Evolutionary conservation across 2,113 vertebrate genomes (phyloP).

Genomic region (Zingel zingel): DNA sequence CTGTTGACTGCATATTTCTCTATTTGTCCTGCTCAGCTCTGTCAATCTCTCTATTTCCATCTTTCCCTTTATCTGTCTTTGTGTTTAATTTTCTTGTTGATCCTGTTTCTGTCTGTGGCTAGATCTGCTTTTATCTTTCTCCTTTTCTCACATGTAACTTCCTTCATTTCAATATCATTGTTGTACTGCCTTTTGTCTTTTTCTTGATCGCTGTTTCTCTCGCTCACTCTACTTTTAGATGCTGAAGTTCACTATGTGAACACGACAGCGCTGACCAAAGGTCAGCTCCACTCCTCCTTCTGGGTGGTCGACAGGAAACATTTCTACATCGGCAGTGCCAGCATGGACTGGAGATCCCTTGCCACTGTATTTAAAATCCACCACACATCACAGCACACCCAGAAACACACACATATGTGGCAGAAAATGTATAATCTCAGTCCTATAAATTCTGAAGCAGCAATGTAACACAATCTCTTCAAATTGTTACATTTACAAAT

Average conservation of each 20-base stretch:
- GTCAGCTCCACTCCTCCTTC: constrained; percentile 92
- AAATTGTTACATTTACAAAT: neutral
- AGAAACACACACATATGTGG: constrained; percentile 4
- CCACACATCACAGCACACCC: constrained; percentile 13
- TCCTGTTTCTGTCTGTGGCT: neutral
- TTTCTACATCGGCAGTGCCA: constrained; percentile 93
- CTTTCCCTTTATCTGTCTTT: neutral
- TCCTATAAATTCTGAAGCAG: neutral
- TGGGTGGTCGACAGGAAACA: constrained; percentile 97
- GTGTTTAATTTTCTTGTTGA: neutral
- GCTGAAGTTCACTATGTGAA: constrained; percentile 93
- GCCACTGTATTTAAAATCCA: constrained; percentile 86
- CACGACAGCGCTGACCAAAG: constrained; percentile 92
- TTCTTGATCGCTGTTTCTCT: neutral
- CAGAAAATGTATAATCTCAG: neutral
- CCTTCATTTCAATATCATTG: neutral
- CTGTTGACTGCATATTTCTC: neutral
- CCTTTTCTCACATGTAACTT: neutral
- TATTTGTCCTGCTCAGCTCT: neutral
- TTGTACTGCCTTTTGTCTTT: neutral
- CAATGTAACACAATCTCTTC: neutral
- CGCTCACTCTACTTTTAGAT: constrained; percentile 78
- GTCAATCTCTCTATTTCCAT: neutral
- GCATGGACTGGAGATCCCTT: constrained; percentile 93
- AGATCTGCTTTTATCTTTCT: constrained; percentile 11